A percentile compares a stretch with the other conserved stretches of the same genome.
Evolutionary conservation across 2,888 invertebrate species (phyloP).

Genomic region (Oligia latruncula): DNA sequence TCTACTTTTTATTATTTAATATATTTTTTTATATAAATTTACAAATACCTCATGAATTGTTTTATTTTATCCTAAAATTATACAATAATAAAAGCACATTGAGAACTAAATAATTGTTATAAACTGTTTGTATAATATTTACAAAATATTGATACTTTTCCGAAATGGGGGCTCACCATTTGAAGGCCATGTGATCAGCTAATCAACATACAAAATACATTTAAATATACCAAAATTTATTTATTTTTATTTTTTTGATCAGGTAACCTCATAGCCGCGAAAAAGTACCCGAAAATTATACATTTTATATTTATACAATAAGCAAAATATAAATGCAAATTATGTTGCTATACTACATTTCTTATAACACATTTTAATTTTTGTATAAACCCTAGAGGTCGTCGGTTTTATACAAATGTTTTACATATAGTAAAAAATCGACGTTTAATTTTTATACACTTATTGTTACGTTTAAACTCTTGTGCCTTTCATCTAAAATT

Average conservation of each 20-base stretch:
- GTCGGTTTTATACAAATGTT: constrained; percentile 52
- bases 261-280: constrained; percentile 78
- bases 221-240: constrained; percentile 55
- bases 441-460: constrained; percentile 34
- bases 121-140: constrained; percentile 64
- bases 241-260: constrained; percentile 67
- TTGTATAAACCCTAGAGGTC: constrained; percentile 48
- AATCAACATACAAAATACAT: constrained; percentile 71
- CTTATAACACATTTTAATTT: constrained; percentile 48
- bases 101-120: constrained; percentile 49
- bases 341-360: constrained; percentile 52
- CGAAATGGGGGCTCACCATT: constrained; percentile 88
- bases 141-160: constrained; percentile 78
- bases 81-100: constrained; percentile 65
- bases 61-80: constrained; percentile 52
- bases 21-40: constrained; percentile 63
- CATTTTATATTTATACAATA: constrained; percentile 55
- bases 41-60: constrained; percentile 58
- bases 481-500: constrained; percentile 25
- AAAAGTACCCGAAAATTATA: constrained; percentile 77
- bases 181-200: constrained; percentile 77
- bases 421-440: constrained; percentile 53
- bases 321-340: constrained; percentile 61
- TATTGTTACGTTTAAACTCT: constrained; percentile 38
- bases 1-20: constrained; percentile 63